A percentile compares a stretch with the other conserved stretches of the same genome.
Conservation (phyloP, 1,140 invertebrate genomes). For the Drosophila melanica region DNA sequence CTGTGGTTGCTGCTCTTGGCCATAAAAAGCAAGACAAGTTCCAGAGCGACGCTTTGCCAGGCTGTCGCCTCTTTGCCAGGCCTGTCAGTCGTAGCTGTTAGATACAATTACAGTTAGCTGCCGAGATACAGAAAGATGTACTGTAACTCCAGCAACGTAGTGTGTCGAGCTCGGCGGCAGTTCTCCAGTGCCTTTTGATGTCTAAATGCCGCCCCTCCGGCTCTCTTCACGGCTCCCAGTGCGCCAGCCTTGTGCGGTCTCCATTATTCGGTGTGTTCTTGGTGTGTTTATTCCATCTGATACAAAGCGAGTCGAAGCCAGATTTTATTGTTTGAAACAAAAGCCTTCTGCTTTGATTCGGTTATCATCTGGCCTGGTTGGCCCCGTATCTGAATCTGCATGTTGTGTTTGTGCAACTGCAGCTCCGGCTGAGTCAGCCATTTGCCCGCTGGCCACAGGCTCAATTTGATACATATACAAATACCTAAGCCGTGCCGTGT, state of each 20-base stretch:
- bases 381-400: constrained; percentile 29
- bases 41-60: constrained; percentile 72
- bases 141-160: constrained; percentile 42
- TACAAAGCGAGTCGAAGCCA: constrained; percentile 23
- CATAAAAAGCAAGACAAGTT: constrained; percentile 79
- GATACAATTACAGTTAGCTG: constrained; percentile 80
- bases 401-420: constrained; percentile 25
- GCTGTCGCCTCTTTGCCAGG: constrained; percentile 42
- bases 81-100: constrained; percentile 76
- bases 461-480: constrained; percentile 56
- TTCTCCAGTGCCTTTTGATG: constrained; percentile 68
- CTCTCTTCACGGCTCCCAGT: neutral
- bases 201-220: constrained; percentile 49
- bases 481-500: constrained; percentile 40
- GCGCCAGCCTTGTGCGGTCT: constrained; percentile 61
- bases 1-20: constrained; percentile 44
- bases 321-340: constrained; percentile 68
- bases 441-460: constrained; percentile 4
- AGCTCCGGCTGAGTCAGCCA: constrained; percentile 48
- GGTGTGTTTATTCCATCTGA: constrained; percentile 47
- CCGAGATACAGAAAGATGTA: constrained; percentile 39
- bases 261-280: neutral
- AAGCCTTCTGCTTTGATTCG: constrained; percentile 51
- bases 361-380: constrained; percentile 45
- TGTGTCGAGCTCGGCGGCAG: constrained; percentile 67